Evolutionary conservation across 2,888 invertebrate species (phyloP).

Genomic region (Limnephilus lunatus): DNA sequence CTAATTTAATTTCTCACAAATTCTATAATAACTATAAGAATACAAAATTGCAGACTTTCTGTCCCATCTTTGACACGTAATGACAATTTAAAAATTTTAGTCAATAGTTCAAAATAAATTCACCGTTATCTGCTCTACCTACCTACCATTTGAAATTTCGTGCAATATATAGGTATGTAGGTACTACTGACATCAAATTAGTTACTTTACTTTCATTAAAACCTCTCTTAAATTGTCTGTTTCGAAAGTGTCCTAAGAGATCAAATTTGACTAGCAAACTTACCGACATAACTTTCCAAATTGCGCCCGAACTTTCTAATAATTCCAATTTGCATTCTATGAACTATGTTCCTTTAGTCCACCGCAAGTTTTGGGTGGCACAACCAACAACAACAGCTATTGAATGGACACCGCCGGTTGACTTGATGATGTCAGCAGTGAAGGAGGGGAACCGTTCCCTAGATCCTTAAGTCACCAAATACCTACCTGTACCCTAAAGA

Average conservation of each 20-base stretch:
- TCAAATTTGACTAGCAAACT: not conserved
- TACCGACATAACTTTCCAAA: not conserved
- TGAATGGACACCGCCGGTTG: constrained; percentile 53
- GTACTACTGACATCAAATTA: not conserved
- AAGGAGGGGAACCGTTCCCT: not conserved
- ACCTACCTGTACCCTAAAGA: not conserved
- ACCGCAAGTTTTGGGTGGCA: constrained; percentile 12
- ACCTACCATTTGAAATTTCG: not conserved
- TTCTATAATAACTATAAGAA: not conserved
- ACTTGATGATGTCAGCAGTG: constrained; percentile 53
- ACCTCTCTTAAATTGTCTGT: not conserved
- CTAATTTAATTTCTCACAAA: not conserved
- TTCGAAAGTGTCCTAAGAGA: not conserved
- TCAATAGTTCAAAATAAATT: not conserved
- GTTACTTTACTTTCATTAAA: not conserved
- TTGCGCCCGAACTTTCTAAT: constrained; percentile 20
- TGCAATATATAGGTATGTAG: not conserved
- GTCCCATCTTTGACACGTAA: not conserved
- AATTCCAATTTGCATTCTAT: constrained; percentile 16
- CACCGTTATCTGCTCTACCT: not conserved
- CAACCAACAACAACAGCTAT: constrained; percentile 57
- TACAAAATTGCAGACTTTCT: not conserved
- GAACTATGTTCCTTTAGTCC: not conserved
- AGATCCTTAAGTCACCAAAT: not conserved
- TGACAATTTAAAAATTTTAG: not conserved